A percentile compares a stretch with the other conserved stretches of the same genome.
phyloP scores from a whole-genome alignment of 2,888 invertebrate genomes.

The Nymphalis c-album region DNA sequence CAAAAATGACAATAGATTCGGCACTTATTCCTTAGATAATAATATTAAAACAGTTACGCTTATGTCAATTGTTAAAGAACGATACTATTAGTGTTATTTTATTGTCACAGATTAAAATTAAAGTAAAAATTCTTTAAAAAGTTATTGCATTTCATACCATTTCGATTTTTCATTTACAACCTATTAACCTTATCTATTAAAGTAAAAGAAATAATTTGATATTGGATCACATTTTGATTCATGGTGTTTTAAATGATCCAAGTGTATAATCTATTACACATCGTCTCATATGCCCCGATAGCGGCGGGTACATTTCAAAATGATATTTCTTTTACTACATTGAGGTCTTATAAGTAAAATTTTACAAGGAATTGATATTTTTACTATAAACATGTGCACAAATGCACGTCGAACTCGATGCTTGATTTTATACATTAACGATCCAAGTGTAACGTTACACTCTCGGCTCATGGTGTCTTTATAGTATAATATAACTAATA shows the following conservation, averaged over 20 bases:
- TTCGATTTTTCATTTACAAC: too few species aligned
- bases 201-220: too few species aligned
- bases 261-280: not conserved
- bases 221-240: too few species aligned
- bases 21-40: too few species aligned
- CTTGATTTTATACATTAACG: not conserved
- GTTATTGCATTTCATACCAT: not conserved
- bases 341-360: too few species aligned
- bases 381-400: not conserved
- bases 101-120: constrained; percentile 22
- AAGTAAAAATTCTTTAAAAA: not conserved
- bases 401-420: not conserved
- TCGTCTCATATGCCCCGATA: not conserved
- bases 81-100: constrained; percentile 32
- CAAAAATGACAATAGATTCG: too few species aligned
- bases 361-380: too few species aligned
- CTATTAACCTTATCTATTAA: too few species aligned
- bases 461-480: not conserved
- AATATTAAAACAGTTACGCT: not conserved
- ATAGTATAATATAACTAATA: not conserved
- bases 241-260: not conserved
- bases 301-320: too few species aligned
- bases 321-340: too few species aligned
- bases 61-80: constrained; percentile 45
- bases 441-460: not conserved